These are phyloP conservation scores for Antigone vipio DNA, from an alignment of 2,113 vertebrate genomes.

Conservation along the genomic window DNA sequence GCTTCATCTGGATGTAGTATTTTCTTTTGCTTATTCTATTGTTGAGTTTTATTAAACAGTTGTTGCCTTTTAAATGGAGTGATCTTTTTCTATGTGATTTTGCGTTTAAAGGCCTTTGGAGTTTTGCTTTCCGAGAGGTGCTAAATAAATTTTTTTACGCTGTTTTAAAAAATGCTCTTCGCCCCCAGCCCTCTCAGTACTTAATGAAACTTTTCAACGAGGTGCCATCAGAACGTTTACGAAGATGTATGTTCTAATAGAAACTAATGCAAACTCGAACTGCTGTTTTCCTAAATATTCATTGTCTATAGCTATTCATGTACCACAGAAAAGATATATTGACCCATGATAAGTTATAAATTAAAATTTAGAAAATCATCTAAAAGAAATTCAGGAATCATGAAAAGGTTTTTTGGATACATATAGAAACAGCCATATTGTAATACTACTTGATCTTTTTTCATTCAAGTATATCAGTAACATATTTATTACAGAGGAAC, in stretches of 20 bases:
- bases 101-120: background rate
- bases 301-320: background rate
- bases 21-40: background rate
- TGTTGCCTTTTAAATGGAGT: background rate
- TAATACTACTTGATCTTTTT: background rate
- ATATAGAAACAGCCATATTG: too few relatives aligned
- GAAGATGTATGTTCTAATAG: background rate
- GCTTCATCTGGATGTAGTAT: constrained; percentile 26
- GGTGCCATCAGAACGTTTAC: background rate
- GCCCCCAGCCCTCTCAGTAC: background rate
- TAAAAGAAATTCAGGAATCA: background rate
- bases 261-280: background rate
- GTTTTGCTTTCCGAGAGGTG: background rate
- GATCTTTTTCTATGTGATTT: background rate
- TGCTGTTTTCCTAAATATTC: background rate
- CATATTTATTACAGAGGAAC: background rate
- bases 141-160: background rate
- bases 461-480: background rate
- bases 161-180: background rate
- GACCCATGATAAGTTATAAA: background rate
- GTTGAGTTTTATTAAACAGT: constrained; percentile 27
- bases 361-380: background rate
- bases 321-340: background rate
- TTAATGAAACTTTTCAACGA: background rate
- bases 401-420: background rate